phyloP scores from a whole-genome alignment of 2,797 vertebrate genomes.

The Neomorphus geoffroyi region DNA sequence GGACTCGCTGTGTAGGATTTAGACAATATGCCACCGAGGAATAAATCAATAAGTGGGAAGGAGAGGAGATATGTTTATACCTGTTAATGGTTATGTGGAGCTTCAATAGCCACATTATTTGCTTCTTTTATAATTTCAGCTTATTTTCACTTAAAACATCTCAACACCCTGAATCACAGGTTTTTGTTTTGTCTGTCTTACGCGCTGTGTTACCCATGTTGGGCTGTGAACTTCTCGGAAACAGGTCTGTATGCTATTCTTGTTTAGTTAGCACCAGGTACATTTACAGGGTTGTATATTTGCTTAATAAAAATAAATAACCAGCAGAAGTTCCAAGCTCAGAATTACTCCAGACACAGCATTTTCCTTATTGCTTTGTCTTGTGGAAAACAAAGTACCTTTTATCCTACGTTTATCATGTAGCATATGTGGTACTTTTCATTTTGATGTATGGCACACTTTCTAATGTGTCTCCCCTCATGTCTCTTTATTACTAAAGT shows the following conservation, averaged over 20 bases:
- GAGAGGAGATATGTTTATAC: conserved; percentile 41
- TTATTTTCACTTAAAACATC: not conserved
- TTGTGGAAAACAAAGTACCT: conserved; percentile 64
- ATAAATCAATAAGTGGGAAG: conserved; percentile 56
- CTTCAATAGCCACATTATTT: conserved; percentile 1
- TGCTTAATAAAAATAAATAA: conserved; percentile 72
- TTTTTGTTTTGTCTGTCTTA: not conserved
- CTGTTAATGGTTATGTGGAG: conserved; percentile 34
- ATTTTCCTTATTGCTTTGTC: conserved; percentile 68
- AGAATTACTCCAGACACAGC: conserved; percentile 64
- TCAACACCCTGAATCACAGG: not conserved
- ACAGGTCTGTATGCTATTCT: not conserved
- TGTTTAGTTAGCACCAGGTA: conserved; percentile 58
- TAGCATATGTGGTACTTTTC: conserved; percentile 68
- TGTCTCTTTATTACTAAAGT: conserved; percentile 72
- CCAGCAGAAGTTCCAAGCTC: conserved; percentile 48
- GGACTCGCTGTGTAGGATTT: not conserved
- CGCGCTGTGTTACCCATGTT: not conserved
- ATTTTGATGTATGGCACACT: conserved; percentile 67
- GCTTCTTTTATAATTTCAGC: conserved; percentile 1
- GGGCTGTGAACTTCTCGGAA: conserved; percentile 12
- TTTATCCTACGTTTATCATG: conserved; percentile 67
- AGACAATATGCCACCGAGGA: conserved; percentile 23
- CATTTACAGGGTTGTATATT: conserved; percentile 46
- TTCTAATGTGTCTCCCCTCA: conserved; percentile 65